Percentiles rank a stretch among this genome's conserved stretches.
phyloP scores from a whole-genome alignment of 2,888 invertebrate species.

The Mayetiola destructor region DNA sequence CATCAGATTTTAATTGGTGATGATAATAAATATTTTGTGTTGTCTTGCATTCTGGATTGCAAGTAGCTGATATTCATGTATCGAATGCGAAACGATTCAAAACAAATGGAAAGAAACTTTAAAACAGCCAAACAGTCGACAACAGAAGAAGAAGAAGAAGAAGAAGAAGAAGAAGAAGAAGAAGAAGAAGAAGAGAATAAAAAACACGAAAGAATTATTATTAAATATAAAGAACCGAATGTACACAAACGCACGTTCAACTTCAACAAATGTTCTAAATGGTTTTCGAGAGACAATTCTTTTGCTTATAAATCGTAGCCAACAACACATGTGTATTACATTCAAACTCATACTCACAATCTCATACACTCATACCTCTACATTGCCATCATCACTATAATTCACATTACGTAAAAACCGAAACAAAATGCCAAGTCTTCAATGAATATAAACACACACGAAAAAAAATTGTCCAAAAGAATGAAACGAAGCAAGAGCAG shows the following conservation, averaged over 20 bases:
- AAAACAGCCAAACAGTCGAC: too few relatives aligned
- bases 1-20: constrained; percentile 10
- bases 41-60: too few relatives aligned
- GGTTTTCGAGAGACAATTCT: constrained; percentile 12
- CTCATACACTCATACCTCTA: too few relatives aligned
- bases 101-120: too few relatives aligned
- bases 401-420: neutral
- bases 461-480: too few relatives aligned
- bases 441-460: too few relatives aligned
- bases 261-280: constrained; percentile 12
- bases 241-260: constrained; percentile 12
- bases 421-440: neutral
- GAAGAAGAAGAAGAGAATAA: neutral
- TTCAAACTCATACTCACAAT: too few relatives aligned
- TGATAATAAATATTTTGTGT: constrained; percentile 10
- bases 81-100: too few relatives aligned
- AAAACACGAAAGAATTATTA: too few relatives aligned
- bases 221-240: constrained; percentile 1
- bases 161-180: neutral
- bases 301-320: constrained; percentile 12
- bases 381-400: constrained; percentile 6
- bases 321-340: constrained; percentile 12
- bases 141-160: too few relatives aligned
- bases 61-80: too few relatives aligned
- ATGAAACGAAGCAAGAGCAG: too few relatives aligned